phyloP scores from a whole-genome alignment of 2,888 invertebrate species.

The Caenorhabditis sulstoni region DNA sequence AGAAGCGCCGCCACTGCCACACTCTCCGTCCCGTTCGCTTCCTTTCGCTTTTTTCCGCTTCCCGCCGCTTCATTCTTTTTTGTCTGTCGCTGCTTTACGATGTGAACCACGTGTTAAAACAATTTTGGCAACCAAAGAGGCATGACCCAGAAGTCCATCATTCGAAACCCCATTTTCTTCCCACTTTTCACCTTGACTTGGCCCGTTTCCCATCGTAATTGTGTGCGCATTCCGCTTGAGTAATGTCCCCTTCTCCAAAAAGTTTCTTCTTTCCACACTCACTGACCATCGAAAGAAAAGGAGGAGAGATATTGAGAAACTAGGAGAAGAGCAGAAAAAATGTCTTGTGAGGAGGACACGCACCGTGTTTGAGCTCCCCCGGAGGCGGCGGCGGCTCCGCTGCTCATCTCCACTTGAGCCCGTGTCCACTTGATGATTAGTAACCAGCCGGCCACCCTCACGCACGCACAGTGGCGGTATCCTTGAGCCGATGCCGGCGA shows the following conservation, averaged over 20 bases:
- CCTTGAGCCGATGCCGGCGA: constrained; percentile 1
- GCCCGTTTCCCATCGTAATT: constrained; percentile 12
- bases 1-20: constrained; percentile 11
- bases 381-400: constrained; percentile 7
- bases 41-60: neutral
- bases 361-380: constrained; percentile 12
- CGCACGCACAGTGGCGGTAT: constrained; percentile 9
- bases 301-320: too few relatives aligned
- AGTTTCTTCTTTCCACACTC: neutral
- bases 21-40: neutral
- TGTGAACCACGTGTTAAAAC: constrained; percentile 7
- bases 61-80: neutral
- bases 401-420: constrained; percentile 41
- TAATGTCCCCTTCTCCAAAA: constrained; percentile 4
- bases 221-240: constrained; percentile 11
- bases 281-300: neutral
- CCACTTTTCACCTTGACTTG: constrained; percentile 12
- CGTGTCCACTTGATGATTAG: constrained; percentile 39
- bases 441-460: constrained; percentile 24
- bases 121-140: too few relatives aligned
- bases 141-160: too few relatives aligned
- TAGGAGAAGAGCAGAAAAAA: neutral
- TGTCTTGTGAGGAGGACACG: neutral
- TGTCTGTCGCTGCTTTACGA: too few relatives aligned
- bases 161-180: neutral